Conservation (phyloP, 2,888 invertebrate species). For the Xestoiulus laeticollis region DNA sequence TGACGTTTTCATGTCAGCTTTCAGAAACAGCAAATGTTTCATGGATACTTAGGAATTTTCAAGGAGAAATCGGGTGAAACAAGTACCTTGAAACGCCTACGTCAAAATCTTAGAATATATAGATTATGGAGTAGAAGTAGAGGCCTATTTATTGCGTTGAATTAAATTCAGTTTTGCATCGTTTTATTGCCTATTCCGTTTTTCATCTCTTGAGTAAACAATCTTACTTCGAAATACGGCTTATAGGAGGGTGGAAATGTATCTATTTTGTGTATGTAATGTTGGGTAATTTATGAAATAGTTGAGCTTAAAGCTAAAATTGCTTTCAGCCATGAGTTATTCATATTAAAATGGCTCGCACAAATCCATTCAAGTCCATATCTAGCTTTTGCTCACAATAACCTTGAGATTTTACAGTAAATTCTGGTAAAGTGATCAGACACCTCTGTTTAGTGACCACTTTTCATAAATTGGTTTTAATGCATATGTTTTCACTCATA, state of each 20-base stretch:
- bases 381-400: too few relatives aligned
- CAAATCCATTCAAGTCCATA: too few relatives aligned
- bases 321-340: too few relatives aligned
- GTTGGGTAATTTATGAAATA: neutral
- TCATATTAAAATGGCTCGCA: too few relatives aligned
- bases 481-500: too few relatives aligned
- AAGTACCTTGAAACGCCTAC: conserved; percentile 4
- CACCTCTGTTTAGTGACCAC: too few relatives aligned
- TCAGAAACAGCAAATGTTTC: neutral
- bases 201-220: neutral
- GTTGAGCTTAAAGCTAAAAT: neutral
- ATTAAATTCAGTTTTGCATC: conserved; percentile 3
- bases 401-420: too few relatives aligned
- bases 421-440: too few relatives aligned
- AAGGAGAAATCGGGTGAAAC: neutral
- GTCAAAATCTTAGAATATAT: neutral
- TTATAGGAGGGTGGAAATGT: neutral
- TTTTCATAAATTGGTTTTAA: too few relatives aligned
- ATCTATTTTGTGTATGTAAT: neutral
- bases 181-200: neutral
- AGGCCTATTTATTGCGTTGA: neutral
- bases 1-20: neutral
- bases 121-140: neutral
- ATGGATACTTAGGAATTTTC: neutral
- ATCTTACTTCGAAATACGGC: neutral